A percentile compares a stretch with the other conserved stretches of the same genome.
These are phyloP conservation scores for Nesometra sesokonis DNA, from an alignment of 35 echinoderm and acorn worm genomes.

Conservation along the genomic window DNA sequence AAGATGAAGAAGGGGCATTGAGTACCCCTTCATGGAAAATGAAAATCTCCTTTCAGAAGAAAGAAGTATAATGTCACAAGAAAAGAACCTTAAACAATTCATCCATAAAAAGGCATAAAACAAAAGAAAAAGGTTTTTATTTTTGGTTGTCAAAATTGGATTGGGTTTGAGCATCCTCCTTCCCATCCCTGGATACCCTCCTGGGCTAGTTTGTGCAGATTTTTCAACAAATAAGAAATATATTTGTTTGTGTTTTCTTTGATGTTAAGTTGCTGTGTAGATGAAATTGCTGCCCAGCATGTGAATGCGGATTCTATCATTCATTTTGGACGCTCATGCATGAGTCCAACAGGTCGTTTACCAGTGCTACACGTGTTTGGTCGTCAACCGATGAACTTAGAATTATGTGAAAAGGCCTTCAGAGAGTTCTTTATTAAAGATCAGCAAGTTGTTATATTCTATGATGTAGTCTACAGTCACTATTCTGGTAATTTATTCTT, in stretches of 20 bases:
- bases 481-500: conserved; percentile 30
- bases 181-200: too few relatives aligned
- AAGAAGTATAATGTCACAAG: too few relatives aligned
- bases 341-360: conserved; percentile 69
- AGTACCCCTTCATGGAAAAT: too few relatives aligned
- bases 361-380: conserved; percentile 82
- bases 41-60: too few relatives aligned
- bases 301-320: conserved; percentile 77
- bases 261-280: conserved; percentile 82
- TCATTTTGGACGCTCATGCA: conserved; percentile 79
- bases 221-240: neutral
- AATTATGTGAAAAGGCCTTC: conserved; percentile 29
- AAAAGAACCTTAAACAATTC: too few relatives aligned
- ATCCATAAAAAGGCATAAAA: too few relatives aligned
- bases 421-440: conserved; percentile 7
- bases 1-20: too few relatives aligned
- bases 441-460: conserved; percentile 53
- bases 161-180: too few relatives aligned
- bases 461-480: conserved; percentile 80
- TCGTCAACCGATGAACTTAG: conserved; percentile 38
- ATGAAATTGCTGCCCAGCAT: conserved; percentile 86
- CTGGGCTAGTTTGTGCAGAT: too few relatives aligned
- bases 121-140: too few relatives aligned
- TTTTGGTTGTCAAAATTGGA: too few relatives aligned
- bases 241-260: neutral